Evolutionary conservation across 2,797 vertebrate genomes (phyloP).

Genomic region (Tragelaphus oryx): DNA sequence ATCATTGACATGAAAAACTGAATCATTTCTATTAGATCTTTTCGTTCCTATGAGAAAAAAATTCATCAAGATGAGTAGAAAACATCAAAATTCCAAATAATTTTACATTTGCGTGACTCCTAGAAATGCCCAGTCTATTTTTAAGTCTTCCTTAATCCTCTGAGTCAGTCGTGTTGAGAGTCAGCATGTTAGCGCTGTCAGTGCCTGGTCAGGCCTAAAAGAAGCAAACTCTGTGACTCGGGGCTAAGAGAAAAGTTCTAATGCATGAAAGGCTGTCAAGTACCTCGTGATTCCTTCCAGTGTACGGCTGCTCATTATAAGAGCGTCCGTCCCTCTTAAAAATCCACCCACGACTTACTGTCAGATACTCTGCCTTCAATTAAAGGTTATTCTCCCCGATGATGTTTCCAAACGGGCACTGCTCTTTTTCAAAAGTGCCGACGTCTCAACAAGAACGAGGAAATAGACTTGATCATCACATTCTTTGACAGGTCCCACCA

Average conservation of each 20-base stretch:
- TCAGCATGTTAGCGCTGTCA: conserved; percentile 32
- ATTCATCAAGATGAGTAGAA: neutral
- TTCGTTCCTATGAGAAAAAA: neutral
- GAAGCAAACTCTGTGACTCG: conserved; percentile 22
- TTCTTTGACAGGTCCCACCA: conserved; percentile 22
- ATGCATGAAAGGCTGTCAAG: conserved; percentile 53
- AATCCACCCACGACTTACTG: conserved; percentile 10
- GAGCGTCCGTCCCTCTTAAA: neutral
- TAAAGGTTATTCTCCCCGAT: conserved; percentile 41
- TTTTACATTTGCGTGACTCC: neutral
- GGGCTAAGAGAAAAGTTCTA: conserved; percentile 49
- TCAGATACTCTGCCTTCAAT: conserved; percentile 31
- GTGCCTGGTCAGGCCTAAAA: conserved; percentile 43
- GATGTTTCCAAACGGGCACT: conserved; percentile 12
- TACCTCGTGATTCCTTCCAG: conserved; percentile 10
- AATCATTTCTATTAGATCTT: neutral
- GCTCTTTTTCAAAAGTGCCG: conserved; percentile 6
- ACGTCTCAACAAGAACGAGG: neutral
- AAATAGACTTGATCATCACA: conserved; percentile 34
- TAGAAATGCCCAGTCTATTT: conserved; percentile 17
- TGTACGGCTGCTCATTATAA: conserved; percentile 47
- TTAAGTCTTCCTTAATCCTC: conserved; percentile 46
- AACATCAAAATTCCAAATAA: conserved; percentile 16
- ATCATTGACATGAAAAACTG: neutral
- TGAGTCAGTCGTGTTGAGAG: neutral